A percentile compares a stretch with the other conserved stretches of the same genome.
These are phyloP conservation scores for Stomatorhinus ivindoensis DNA, from an alignment of 2,113 vertebrate species.

Conservation along the genomic window DNA sequence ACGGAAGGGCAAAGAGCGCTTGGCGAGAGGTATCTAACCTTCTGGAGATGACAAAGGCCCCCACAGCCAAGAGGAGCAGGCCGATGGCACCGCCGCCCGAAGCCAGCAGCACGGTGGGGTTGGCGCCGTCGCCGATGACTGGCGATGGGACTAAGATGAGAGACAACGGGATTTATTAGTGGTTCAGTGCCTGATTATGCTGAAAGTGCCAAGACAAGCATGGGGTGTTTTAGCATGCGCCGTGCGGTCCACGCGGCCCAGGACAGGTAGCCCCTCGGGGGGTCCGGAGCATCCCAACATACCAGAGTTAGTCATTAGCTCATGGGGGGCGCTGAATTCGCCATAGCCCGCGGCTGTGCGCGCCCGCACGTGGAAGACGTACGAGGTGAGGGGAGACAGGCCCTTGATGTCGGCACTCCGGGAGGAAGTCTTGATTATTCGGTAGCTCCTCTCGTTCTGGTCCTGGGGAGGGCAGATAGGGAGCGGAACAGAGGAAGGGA, in stretches of 20 bases:
- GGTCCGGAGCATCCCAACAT: conserved; percentile 27
- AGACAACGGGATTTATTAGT: not conserved
- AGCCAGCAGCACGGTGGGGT: conserved; percentile 85
- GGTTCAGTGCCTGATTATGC: not conserved
- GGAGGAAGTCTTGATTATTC: conserved; percentile 87
- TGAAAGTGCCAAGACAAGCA: not conserved
- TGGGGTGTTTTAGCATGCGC: not conserved
- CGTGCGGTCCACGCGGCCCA: not conserved
- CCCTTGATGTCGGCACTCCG: conserved; percentile 87
- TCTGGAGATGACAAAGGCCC: conserved; percentile 90
- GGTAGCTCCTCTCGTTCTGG: conserved; percentile 94
- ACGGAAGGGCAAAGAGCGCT: not conserved
- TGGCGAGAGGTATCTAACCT: conserved; percentile 66
- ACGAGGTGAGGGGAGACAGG: conserved; percentile 86
- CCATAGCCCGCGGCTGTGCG: conserved; percentile 91
- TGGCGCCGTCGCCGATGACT: conserved; percentile 87
- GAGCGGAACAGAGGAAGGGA: not conserved
- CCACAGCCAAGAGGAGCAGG: conserved; percentile 88
- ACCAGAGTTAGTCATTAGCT: conserved; percentile 97
- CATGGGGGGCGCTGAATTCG: conserved; percentile 87
- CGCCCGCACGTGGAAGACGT: conserved; percentile 92
- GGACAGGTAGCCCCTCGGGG: not conserved
- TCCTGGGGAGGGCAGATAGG: conserved; percentile 61
- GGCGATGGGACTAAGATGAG: conserved; percentile 76
- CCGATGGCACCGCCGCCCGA: conserved; percentile 87